A percentile compares a stretch with the other conserved stretches of the same genome.
These are phyloP conservation scores for Rana temporaria DNA, from an alignment of 2,113 vertebrate genomes.

Conservation along the genomic window DNA sequence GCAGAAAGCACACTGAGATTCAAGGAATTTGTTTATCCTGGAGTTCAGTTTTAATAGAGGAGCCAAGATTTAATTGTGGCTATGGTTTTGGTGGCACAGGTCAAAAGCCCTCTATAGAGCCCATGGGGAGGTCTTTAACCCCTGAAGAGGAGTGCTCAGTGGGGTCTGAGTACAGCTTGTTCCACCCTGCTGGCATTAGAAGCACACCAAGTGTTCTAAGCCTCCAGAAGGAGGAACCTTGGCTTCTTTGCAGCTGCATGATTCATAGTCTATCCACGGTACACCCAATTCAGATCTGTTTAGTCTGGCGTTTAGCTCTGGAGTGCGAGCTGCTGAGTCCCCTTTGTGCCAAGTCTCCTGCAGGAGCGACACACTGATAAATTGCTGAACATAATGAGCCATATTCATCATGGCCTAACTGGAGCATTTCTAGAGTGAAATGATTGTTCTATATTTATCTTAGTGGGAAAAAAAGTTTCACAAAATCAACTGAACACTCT, in stretches of 20 bases:
- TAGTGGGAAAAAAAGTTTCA: not conserved
- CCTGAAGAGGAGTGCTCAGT: not conserved
- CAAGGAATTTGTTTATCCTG: too few species aligned
- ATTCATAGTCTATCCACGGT: not conserved
- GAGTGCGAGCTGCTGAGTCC: not conserved
- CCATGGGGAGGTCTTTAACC: too few species aligned
- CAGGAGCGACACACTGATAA: not conserved
- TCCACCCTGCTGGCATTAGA: not conserved
- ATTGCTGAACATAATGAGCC: not conserved
- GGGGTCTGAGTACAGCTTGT: not conserved
- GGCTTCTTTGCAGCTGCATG: not conserved
- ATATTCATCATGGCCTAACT: slow-evolving; percentile 15
- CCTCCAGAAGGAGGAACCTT: not conserved
- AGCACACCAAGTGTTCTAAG: too few species aligned
- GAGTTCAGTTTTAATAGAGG: too few species aligned
- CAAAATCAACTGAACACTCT: too few species aligned
- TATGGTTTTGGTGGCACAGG: too few species aligned
- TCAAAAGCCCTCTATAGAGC: too few species aligned
- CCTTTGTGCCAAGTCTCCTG: not conserved
- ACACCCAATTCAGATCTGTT: not conserved
- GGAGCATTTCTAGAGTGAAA: not conserved
- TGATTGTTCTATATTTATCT: not conserved
- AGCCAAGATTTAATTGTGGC: too few species aligned
- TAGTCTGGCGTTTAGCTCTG: not conserved
- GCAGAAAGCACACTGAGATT: too few species aligned